phyloP scores from a whole-genome alignment of 1,140 invertebrate species.

The Lepeophtheirus salmonis region DNA sequence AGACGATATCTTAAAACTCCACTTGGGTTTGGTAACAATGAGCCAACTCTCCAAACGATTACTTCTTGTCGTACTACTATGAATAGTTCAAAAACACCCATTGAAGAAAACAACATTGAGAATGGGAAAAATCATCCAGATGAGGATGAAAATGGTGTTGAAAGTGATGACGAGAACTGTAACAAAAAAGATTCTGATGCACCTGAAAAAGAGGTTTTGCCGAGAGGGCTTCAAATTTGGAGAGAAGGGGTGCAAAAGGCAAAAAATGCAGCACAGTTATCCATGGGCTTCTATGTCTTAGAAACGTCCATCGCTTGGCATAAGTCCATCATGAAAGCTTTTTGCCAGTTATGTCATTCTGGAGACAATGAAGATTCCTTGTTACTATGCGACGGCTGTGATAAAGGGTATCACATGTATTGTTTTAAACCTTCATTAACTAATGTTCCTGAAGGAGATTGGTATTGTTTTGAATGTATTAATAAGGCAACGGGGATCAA shows the following conservation, averaged over 20 bases:
- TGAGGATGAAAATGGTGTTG: background rate
- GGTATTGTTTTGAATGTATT: constrained; percentile 90
- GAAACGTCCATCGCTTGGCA: constrained; percentile 89
- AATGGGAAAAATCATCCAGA: background rate
- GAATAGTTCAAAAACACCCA: background rate
- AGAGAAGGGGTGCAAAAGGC: constrained; percentile 60
- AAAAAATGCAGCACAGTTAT: constrained; percentile 66
- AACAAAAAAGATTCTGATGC: background rate
- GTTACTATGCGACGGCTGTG: constrained; percentile 85
- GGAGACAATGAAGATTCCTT: constrained; percentile 90
- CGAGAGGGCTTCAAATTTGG: constrained; percentile 53
- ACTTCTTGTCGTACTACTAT: background rate
- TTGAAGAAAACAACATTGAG: background rate
- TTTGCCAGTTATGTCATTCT: constrained; percentile 86
- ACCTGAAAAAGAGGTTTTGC: constrained; percentile 19
- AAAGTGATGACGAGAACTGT: background rate
- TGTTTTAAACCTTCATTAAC: constrained; percentile 95
- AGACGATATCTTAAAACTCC: constrained; percentile 81
- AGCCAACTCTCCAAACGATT: background rate
- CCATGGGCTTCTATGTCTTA: constrained; percentile 69
- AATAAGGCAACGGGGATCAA: constrained; percentile 78
- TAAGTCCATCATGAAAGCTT: constrained; percentile 97
- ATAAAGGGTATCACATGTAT: constrained; percentile 93
- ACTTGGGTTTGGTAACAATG: constrained; percentile 40
- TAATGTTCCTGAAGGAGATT: constrained; percentile 84